Percentiles rank a stretch among this genome's conserved stretches.
Conservation (phyloP, 2,113 vertebrate genomes). For the Cnemophilus loriae region DNA sequence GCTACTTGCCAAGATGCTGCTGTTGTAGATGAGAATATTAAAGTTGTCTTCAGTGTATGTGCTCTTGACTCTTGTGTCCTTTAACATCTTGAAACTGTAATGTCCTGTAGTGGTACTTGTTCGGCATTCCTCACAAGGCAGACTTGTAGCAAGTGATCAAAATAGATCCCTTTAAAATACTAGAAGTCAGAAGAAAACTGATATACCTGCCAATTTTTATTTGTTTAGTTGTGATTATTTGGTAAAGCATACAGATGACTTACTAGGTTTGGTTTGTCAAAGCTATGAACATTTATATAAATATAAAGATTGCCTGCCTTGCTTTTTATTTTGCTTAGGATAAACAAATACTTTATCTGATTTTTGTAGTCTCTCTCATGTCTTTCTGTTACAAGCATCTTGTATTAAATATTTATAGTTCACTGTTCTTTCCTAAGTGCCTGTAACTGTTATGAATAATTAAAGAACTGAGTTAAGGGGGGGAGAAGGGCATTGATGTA, state of each 20-base stretch:
- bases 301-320: not conserved
- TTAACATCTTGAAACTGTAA: not conserved
- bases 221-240: not conserved
- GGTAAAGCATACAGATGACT: not conserved
- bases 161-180: not conserved
- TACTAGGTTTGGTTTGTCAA: not conserved
- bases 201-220: not conserved
- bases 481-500: not conserved
- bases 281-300: not conserved
- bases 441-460: slow-evolving; percentile 50
- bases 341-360: not conserved
- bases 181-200: not conserved
- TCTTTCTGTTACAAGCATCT: not conserved
- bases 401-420: slow-evolving; percentile 52
- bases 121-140: not conserved
- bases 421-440: slow-evolving; percentile 50
- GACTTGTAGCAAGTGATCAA: not conserved
- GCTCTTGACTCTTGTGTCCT: not conserved
- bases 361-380: not conserved
- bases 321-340: not conserved
- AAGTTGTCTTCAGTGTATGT: not conserved
- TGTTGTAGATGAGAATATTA: not conserved
- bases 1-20: not conserved
- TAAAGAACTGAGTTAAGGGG: slow-evolving; percentile 29
- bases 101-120: not conserved